A percentile compares a stretch with the other conserved stretches of the same genome.
These are phyloP conservation scores for Brachystomella parvula DNA, from an alignment of 1,140 invertebrate species.

Conservation along the genomic window DNA sequence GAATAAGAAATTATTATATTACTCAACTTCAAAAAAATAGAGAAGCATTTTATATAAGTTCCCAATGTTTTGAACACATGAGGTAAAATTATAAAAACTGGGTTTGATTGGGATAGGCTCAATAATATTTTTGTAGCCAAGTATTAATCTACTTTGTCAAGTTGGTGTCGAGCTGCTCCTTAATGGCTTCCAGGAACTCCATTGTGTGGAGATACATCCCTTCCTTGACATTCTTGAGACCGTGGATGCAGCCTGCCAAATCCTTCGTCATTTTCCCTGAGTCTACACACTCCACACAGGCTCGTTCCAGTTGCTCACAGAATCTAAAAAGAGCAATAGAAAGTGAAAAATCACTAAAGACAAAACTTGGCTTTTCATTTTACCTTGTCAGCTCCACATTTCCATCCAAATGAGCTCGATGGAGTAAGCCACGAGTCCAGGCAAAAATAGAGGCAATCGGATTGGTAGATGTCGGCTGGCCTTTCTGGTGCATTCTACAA, in stretches of 20 bases:
- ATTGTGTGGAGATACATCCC: constrained; percentile 74
- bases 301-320: constrained; percentile 52
- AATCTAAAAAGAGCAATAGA: constrained; percentile 46
- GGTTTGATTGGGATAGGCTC: not conserved
- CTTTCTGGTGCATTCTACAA: constrained; percentile 61
- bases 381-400: constrained; percentile 60
- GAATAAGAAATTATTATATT: no score
- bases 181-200: constrained; percentile 74
- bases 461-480: constrained; percentile 77
- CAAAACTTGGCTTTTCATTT: constrained; percentile 9
- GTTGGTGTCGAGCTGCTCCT: constrained; percentile 61
- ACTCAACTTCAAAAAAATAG: no score
- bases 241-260: constrained; percentile 79
- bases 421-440: constrained; percentile 75
- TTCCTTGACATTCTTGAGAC: constrained; percentile 62
- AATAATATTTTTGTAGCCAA: not conserved
- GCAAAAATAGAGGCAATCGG: constrained; percentile 88
- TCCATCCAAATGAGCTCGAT: constrained; percentile 71
- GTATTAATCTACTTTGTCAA: constrained; percentile 33
- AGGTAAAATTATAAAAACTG: not conserved
- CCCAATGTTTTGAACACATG: not conserved
- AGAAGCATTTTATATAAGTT: not conserved
- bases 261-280: constrained; percentile 86
- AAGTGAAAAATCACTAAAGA: not conserved
- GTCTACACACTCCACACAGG: constrained; percentile 79